These are phyloP conservation scores for Cordylochernes scorpioides DNA, from an alignment of 2,888 invertebrate genomes.

Conservation along the genomic window DNA sequence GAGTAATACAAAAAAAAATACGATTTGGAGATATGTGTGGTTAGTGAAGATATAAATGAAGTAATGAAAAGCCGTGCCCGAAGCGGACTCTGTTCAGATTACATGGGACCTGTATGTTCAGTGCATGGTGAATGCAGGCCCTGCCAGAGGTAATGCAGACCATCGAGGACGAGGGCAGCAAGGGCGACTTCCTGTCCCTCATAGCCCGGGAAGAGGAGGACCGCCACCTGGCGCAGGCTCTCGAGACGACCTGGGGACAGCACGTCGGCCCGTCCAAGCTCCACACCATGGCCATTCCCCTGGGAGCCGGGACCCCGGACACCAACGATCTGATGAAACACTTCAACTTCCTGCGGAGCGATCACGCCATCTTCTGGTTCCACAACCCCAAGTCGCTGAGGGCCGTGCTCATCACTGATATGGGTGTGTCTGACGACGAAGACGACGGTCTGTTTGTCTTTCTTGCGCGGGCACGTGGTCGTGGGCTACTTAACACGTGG, in stretches of 20 bases:
- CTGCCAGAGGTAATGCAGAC: no score
- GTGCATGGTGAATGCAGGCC: no score
- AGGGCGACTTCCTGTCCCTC: constrained; percentile 21
- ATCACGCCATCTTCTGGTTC: constrained; percentile 21
- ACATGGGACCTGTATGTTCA: no score
- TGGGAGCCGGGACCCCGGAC: constrained; percentile 16
- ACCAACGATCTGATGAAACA: constrained; percentile 17
- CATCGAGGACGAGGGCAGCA: no score
- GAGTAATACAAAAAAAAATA: no score
- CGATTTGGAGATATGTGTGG: no score
- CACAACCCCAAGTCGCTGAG: constrained; percentile 17
- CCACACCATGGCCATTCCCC: constrained; percentile 12
- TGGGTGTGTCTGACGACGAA: constrained; percentile 19
- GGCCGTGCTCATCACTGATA: constrained; percentile 21
- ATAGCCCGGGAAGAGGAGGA: constrained; percentile 19
- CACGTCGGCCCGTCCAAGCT: constrained; percentile 6
- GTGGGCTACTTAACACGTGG: no score
- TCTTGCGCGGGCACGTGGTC: no score
- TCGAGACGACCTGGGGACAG: constrained; percentile 10
- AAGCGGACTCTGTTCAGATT: no score
- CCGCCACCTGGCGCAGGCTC: constrained; percentile 15
- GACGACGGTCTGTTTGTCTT: no score
- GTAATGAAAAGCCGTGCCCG: no score
- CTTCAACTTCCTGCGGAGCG: constrained; percentile 20
- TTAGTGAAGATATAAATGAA: no score